Conservation (phyloP, 2,888 invertebrate species). For the Cryptus viduatorius region DNA sequence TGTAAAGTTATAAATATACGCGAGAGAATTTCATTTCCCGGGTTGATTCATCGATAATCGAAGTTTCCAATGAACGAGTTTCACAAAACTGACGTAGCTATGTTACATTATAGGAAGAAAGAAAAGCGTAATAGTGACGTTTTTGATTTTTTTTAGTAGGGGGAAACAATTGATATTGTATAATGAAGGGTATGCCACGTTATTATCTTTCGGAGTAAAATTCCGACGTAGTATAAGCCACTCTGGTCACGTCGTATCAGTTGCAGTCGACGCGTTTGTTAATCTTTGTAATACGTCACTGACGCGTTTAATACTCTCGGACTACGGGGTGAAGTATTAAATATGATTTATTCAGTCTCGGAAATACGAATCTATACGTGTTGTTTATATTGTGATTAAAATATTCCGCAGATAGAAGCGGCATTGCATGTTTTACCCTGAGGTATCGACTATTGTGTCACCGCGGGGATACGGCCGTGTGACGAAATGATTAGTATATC, state of each 20-base stretch:
- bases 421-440: neutral
- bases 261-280: conserved; percentile 26
- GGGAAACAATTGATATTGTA: no score
- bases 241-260: conserved; percentile 14
- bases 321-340: conserved; percentile 25
- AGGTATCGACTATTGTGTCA: conserved; percentile 23
- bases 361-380: conserved; percentile 25
- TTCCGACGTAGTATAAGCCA: conserved; percentile 30
- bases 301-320: conserved; percentile 46
- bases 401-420: conserved; percentile 14
- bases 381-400: conserved; percentile 14
- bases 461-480: neutral
- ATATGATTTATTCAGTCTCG: conserved; percentile 50
- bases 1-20: neutral
- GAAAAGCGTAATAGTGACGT: neutral
- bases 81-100: no score
- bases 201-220: neutral
- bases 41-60: neutral
- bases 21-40: neutral
- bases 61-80: no score
- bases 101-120: neutral
- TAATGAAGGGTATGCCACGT: neutral
- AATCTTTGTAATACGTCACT: conserved; percentile 44
- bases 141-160: neutral
- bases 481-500: neutral